phyloP scores from a whole-genome alignment of 1,140 invertebrate species.

The Araneus ventricosus region DNA sequence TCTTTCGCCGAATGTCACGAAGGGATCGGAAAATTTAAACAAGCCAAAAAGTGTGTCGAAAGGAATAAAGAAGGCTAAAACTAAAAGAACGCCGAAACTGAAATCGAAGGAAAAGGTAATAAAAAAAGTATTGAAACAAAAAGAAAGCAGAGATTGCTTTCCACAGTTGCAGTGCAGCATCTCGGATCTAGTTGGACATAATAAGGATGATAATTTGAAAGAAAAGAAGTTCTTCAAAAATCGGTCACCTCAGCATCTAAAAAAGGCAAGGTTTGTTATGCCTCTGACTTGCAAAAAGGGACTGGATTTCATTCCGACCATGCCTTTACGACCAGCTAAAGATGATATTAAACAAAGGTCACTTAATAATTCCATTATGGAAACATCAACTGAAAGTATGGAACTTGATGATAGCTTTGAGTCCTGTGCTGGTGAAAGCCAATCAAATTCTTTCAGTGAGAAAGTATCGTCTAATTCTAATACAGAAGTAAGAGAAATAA shows the following conservation, averaged over 20 bases:
- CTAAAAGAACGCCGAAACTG: background rate
- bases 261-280: slow-evolving; percentile 36
- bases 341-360: background rate
- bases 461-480: background rate
- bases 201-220: background rate
- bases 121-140: background rate
- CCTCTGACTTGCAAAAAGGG: background rate
- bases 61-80: slow-evolving; percentile 12
- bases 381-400: background rate
- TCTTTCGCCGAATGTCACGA: background rate
- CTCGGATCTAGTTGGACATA: background rate
- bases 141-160: background rate
- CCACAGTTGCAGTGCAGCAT: slow-evolving; percentile 1
- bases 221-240: slow-evolving; percentile 56
- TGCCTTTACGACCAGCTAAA: background rate
- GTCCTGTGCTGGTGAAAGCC: background rate
- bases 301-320: background rate
- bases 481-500: background rate
- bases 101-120: background rate
- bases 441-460: background rate
- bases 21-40: background rate
- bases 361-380: background rate
- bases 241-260: slow-evolving; percentile 43
- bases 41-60: background rate
- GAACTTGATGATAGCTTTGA: background rate